Conservation (phyloP, 2,888 invertebrate genomes). For the Punctoribates punctum region DNA sequence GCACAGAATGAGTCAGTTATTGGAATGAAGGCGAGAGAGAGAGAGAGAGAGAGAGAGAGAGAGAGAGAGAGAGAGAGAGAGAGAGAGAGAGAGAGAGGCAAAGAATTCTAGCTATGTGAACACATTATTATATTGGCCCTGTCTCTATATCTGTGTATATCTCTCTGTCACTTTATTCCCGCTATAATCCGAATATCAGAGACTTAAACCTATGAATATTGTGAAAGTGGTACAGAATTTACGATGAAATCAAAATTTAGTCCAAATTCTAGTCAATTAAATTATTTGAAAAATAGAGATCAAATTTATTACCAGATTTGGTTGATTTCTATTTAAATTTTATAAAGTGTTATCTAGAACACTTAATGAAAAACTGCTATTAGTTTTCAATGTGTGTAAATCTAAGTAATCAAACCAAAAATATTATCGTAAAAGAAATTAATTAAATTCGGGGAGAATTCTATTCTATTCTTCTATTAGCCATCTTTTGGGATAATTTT, state of each 20-base stretch:
- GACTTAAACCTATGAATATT: not conserved
- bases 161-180: too few species aligned
- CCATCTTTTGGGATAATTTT: not conserved
- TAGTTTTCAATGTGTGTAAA: too few species aligned
- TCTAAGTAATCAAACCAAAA: not conserved
- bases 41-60: constrained; percentile 13
- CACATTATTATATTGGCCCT: constrained; percentile 25
- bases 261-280: too few species aligned
- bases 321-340: too few species aligned
- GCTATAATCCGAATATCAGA: not conserved
- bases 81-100: not conserved
- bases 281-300: too few species aligned
- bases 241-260: too few species aligned
- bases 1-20: constrained; percentile 17
- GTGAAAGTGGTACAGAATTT: not conserved
- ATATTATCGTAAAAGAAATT: not conserved
- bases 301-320: too few species aligned
- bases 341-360: too few species aligned
- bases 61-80: not conserved
- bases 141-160: too few species aligned
- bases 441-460: not conserved
- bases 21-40: not conserved
- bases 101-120: constrained; percentile 13
- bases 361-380: too few species aligned
- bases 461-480: not conserved